These are phyloP conservation scores for Brachionus koreanus DNA, from an alignment of 1,140 invertebrate species.

Conservation along the genomic window DNA sequence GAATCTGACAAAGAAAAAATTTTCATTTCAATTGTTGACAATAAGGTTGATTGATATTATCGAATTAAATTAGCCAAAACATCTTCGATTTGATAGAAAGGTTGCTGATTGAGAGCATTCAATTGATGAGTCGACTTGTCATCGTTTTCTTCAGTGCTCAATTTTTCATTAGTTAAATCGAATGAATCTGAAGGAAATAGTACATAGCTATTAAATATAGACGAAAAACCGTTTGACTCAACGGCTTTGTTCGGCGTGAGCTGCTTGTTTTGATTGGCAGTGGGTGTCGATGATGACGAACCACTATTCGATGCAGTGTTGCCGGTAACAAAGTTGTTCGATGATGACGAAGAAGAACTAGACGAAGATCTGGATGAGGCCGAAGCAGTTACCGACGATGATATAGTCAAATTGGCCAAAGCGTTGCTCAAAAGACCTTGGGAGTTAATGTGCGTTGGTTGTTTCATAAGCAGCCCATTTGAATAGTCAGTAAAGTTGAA, in stretches of 20 bases:
- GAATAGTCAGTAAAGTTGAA: background rate
- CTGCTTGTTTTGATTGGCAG: background rate
- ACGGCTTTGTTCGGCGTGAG: background rate
- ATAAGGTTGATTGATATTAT: background rate
- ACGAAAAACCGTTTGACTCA: background rate
- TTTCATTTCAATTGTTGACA: background rate
- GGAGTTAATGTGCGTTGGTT: background rate
- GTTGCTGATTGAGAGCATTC: background rate
- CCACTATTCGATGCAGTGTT: background rate
- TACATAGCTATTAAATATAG: constrained; percentile 28
- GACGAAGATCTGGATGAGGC: constrained; percentile 5
- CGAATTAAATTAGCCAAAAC: constrained; percentile 41
- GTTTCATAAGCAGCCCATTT: background rate
- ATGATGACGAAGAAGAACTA: background rate
- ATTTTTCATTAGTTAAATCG: constrained; percentile 10
- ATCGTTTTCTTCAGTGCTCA: background rate
- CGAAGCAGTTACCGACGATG: background rate
- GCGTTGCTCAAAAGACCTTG: constrained; percentile 21
- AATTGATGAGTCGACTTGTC: background rate
- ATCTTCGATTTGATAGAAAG: constrained; percentile 16
- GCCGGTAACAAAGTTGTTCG: background rate
- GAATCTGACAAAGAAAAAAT: constrained; percentile 5
- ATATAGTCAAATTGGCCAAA: constrained; percentile 34
- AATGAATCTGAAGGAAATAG: constrained; percentile 33
- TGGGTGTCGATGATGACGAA: constrained; percentile 22